A percentile compares a stretch with the other conserved stretches of the same genome.
These are phyloP conservation scores for Nomia melanderi DNA, from an alignment of 1,140 invertebrate species.

Conservation along the genomic window DNA sequence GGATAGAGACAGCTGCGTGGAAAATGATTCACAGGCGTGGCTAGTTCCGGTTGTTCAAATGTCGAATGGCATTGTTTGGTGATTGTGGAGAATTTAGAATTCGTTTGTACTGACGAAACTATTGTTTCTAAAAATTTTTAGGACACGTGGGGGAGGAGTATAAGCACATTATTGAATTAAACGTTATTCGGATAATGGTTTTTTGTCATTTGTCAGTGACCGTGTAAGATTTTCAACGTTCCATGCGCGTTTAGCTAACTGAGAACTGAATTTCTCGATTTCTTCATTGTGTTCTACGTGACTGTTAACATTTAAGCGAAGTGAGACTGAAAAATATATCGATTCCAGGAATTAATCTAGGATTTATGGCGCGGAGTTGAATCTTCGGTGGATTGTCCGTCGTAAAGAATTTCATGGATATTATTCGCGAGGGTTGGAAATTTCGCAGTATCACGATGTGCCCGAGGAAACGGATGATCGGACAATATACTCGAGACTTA, in stretches of 20 bases:
- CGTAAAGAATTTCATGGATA: neutral
- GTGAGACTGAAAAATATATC: neutral
- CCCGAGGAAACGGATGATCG: conserved; percentile 24
- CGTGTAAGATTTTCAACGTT: too few species aligned
- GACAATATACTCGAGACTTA: conserved; percentile 31
- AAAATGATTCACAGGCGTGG: neutral
- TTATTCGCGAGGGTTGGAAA: conserved; percentile 8
- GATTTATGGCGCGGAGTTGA: neutral
- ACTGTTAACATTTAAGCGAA: neutral
- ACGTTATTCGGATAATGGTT: too few species aligned
- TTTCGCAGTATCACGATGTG: neutral
- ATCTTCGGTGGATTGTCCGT: neutral
- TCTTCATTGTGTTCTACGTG: too few species aligned
- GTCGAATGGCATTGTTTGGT: neutral
- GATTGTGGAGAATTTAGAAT: neutral
- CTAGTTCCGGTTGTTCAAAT: neutral
- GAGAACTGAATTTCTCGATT: too few species aligned
- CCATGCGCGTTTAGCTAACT: too few species aligned
- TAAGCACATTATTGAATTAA: too few species aligned
- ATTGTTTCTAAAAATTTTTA: too few species aligned
- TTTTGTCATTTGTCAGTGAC: too few species aligned
- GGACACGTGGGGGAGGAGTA: too few species aligned
- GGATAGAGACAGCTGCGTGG: conserved; percentile 11
- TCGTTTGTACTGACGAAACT: too few species aligned
- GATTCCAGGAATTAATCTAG: neutral